Evolutionary conservation across 2,888 invertebrate genomes (phyloP).

Genomic region (Lithosia quadra): DNA sequence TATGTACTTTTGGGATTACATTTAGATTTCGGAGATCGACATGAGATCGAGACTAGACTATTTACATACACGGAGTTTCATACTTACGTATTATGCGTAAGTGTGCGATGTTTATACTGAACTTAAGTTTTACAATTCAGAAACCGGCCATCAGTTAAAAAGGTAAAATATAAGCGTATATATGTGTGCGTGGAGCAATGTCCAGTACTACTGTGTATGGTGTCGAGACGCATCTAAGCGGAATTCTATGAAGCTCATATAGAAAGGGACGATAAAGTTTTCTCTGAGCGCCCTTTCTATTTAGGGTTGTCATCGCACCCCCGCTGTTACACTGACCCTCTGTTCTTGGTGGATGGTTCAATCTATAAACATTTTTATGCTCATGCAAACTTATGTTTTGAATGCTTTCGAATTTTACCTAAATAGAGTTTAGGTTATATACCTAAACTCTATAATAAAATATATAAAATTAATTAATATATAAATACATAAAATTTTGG

Average conservation of each 20-base stretch:
- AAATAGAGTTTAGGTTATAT: too few species aligned
- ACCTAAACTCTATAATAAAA: too few species aligned
- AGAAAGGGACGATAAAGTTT: constrained; percentile 67
- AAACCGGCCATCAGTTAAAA: neutral
- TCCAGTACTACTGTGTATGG: constrained; percentile 58
- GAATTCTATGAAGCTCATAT: constrained; percentile 76
- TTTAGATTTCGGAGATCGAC: too few species aligned
- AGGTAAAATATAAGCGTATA: constrained; percentile 10
- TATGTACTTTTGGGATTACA: too few species aligned
- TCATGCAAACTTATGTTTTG: neutral
- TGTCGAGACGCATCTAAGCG: constrained; percentile 66
- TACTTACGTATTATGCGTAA: too few species aligned
- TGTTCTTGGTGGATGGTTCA: constrained; percentile 56
- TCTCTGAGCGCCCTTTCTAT: constrained; percentile 77
- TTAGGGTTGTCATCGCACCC: constrained; percentile 82
- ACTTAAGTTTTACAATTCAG: neutral
- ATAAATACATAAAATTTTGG: too few species aligned
- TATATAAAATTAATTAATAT: too few species aligned
- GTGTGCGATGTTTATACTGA: too few species aligned
- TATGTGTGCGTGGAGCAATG: constrained; percentile 49
- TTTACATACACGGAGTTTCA: too few species aligned
- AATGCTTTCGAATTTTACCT: neutral
- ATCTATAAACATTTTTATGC: constrained; percentile 58
- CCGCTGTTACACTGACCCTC: constrained; percentile 78
- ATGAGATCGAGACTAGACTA: too few species aligned